Conservation (phyloP, 2,797 vertebrate genomes). For the Falco peregrinus region DNA sequence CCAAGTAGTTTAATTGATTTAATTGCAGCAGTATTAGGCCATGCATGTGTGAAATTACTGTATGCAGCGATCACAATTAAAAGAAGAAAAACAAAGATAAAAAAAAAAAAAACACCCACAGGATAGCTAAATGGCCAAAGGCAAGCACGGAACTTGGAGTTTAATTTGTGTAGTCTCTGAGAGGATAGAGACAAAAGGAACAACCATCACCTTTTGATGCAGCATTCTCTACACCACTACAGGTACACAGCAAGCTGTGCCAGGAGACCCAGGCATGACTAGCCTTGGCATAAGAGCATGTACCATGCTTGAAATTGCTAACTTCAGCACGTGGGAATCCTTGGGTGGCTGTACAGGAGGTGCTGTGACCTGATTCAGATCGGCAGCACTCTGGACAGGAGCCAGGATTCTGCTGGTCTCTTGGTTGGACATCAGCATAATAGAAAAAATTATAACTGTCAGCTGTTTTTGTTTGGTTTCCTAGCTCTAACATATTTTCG, state of each 20-base stretch:
- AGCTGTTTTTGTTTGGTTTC: not conserved
- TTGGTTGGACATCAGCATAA: not conserved
- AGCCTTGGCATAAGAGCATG: not conserved
- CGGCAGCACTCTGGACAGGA: not conserved
- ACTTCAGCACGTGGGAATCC: not conserved
- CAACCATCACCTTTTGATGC: not conserved
- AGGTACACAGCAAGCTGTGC: not conserved
- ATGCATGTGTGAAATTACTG: conserved; percentile 29
- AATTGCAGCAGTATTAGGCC: conserved; percentile 31
- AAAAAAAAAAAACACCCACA: not conserved
- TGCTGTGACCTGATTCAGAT: not conserved
- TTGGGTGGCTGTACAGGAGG: not conserved
- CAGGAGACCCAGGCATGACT: not conserved
- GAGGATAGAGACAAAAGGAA: not conserved
- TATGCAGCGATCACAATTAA: not conserved
- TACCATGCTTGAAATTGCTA: not conserved
- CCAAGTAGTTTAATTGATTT: not conserved
- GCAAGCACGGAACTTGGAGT: not conserved
- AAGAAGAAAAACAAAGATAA: not conserved
- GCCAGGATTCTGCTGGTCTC: conserved; percentile 6
- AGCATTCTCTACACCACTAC: not conserved
- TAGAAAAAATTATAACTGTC: not conserved
- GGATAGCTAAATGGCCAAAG: not conserved
- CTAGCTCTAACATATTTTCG: not conserved
- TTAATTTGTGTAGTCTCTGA: not conserved